Conservation (phyloP, 2,113 vertebrate species). For the Aldabrachelys gigantea region DNA sequence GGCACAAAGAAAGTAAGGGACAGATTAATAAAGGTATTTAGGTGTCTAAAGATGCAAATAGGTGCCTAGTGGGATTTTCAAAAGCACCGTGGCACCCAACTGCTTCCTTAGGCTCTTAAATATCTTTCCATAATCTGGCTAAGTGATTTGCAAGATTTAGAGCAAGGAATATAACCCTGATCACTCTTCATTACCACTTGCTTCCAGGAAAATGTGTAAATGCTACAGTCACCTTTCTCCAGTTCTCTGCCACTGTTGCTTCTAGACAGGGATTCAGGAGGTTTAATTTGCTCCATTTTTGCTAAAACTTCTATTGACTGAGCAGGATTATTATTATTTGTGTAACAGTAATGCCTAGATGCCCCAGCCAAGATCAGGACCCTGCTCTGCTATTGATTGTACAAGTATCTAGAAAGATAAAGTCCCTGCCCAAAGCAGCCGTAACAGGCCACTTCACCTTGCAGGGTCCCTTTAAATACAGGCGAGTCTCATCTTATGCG, state of each 20-base stretch:
- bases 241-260: neutral
- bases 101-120: neutral
- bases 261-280: neutral
- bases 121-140: neutral
- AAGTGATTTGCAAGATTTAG: too few relatives aligned
- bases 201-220: neutral
- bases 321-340: conserved; percentile 37
- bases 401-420: neutral
- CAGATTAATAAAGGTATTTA: neutral
- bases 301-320: conserved; percentile 6
- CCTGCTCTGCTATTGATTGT: neutral
- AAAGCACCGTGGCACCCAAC: neutral
- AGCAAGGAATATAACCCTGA: too few relatives aligned
- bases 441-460: neutral
- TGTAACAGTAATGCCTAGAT: neutral
- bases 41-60: conserved; percentile 8
- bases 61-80: neutral
- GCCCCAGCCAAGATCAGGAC: neutral
- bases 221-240: neutral
- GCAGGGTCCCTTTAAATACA: neutral
- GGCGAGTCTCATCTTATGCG: too few relatives aligned
- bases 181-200: neutral
- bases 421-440: conserved; percentile 22
- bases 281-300: neutral
- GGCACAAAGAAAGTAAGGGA: neutral